A percentile compares a stretch with the other conserved stretches of the same genome.
Evolutionary conservation across 23 tunicate species (phyloP).

Genomic region (Pegea sp.): DNA sequence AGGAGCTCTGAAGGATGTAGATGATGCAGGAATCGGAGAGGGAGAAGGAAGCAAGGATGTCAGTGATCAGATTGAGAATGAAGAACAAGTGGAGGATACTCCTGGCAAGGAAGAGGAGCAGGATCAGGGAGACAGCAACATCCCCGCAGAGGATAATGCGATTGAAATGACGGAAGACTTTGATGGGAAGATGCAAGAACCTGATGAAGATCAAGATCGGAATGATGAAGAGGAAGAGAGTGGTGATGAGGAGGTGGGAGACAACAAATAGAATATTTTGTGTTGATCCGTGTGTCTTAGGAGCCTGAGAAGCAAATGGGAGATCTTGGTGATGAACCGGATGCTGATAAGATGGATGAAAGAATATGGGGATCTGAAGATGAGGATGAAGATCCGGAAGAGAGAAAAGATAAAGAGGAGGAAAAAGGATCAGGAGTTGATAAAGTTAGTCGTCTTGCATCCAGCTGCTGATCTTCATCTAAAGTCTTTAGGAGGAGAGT

Average conservation of each 20-base stretch:
- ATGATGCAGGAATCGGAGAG: slow-evolving; percentile 80
- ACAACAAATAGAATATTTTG: background rate
- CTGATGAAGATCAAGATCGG: slow-evolving; percentile 7
- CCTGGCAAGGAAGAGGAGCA: slow-evolving; percentile 22
- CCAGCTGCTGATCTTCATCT: background rate
- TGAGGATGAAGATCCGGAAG: slow-evolving; percentile 18
- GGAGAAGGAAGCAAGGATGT: slow-evolving; percentile 84
- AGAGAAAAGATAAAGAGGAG: slow-evolving; percentile 10
- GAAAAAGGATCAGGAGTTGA: slow-evolving; percentile 61
- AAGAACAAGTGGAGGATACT: slow-evolving; percentile 48
- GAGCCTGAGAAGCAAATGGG: slow-evolving; percentile 86
- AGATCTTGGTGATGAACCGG: slow-evolving; percentile 47
- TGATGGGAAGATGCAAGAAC: slow-evolving; percentile 55
- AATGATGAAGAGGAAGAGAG: slow-evolving; percentile 13
- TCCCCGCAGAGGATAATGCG: slow-evolving; percentile 44
- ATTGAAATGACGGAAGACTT: slow-evolving; percentile 73
- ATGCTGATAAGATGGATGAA: slow-evolving; percentile 60
- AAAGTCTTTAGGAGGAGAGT: slow-evolving; percentile 22
- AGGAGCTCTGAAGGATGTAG: slow-evolving; percentile 51
- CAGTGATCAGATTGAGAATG: slow-evolving; percentile 81
- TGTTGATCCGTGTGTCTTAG: slow-evolving; percentile 1
- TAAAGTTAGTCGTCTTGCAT: slow-evolving; percentile 10
- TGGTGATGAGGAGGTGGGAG: slow-evolving; percentile 3
- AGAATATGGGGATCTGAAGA: slow-evolving; percentile 85
- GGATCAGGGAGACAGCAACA: slow-evolving; percentile 24